Conservation (phyloP, 2,888 invertebrate genomes). For the Steinernema hermaphroditum region DNA sequence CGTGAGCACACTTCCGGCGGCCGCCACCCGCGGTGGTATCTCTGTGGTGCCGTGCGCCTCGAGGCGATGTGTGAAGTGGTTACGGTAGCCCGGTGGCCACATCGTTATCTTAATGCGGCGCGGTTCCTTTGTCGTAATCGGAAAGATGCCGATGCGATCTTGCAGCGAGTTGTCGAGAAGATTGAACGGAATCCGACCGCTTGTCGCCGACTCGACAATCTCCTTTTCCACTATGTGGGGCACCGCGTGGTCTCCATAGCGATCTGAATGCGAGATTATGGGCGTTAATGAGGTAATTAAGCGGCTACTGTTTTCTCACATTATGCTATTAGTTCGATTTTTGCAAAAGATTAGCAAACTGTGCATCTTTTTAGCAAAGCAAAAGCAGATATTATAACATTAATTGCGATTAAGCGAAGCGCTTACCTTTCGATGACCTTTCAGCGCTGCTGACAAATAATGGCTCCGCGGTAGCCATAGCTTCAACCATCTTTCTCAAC, state of each 20-base stretch:
- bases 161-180: constrained; percentile 9
- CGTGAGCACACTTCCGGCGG: background rate
- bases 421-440: background rate
- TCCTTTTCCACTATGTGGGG: constrained; percentile 24
- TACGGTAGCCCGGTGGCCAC: constrained; percentile 28
- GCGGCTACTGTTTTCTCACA: background rate
- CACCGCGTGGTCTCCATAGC: background rate
- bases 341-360: no score
- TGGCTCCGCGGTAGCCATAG: constrained; percentile 6
- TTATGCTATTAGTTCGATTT: background rate
- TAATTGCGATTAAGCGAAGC: background rate
- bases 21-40: background rate
- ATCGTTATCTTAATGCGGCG: constrained; percentile 20
- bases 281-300: background rate
- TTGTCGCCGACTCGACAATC: background rate
- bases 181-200: constrained; percentile 18
- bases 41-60: background rate
- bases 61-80: constrained; percentile 3
- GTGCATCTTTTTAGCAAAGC: background rate
- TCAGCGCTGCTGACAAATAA: background rate
- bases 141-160: constrained; percentile 22
- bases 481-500: constrained; percentile 24
- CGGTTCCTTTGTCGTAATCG: constrained; percentile 22
- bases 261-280: constrained; percentile 20
- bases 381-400: background rate